A percentile compares a stretch with the other conserved stretches of the same genome.
These are phyloP conservation scores for Drosophila atripex DNA, from an alignment of 2,888 invertebrate species.

Conservation along the genomic window DNA sequence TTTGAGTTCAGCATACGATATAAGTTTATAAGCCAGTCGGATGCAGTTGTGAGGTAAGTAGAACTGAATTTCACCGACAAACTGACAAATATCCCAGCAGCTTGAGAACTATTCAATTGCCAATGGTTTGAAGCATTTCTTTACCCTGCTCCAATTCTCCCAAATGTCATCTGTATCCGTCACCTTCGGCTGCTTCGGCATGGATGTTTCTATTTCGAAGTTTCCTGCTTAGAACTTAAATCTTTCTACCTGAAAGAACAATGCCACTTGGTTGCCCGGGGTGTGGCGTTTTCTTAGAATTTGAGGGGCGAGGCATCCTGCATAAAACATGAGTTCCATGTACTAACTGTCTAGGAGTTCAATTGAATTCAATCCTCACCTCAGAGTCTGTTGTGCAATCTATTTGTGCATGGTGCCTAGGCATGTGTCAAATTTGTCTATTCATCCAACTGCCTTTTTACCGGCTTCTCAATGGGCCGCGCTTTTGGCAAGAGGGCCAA, in stretches of 20 bases:
- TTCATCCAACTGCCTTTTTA: constrained; percentile 2
- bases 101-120: constrained; percentile 35
- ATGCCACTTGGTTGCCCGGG: constrained; percentile 47
- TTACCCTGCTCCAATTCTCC: neutral
- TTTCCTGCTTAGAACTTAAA: constrained; percentile 43
- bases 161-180: constrained; percentile 35
- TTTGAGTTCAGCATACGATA: constrained; percentile 92
- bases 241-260: constrained; percentile 44
- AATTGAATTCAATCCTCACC: constrained; percentile 32
- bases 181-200: constrained; percentile 11
- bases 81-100: constrained; percentile 39
- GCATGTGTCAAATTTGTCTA: constrained; percentile 72
- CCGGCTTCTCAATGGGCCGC: constrained; percentile 33
- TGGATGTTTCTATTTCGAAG: constrained; percentile 32
- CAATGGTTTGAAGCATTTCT: constrained; percentile 29
- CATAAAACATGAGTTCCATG: constrained; percentile 69
- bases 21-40: constrained; percentile 91
- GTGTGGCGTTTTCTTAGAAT: constrained; percentile 22
- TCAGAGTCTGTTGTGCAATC: constrained; percentile 53
- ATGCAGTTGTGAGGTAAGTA: constrained; percentile 89
- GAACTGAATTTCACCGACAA: constrained; percentile 19
- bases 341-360: constrained; percentile 26
- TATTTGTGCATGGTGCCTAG: constrained; percentile 50
- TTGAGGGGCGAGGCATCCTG: constrained; percentile 36
- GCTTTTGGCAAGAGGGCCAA: constrained; percentile 45